Base-by-base conservation (phyloP, 92 coral and sea anemone species). In the Ricordea florida region DNA sequence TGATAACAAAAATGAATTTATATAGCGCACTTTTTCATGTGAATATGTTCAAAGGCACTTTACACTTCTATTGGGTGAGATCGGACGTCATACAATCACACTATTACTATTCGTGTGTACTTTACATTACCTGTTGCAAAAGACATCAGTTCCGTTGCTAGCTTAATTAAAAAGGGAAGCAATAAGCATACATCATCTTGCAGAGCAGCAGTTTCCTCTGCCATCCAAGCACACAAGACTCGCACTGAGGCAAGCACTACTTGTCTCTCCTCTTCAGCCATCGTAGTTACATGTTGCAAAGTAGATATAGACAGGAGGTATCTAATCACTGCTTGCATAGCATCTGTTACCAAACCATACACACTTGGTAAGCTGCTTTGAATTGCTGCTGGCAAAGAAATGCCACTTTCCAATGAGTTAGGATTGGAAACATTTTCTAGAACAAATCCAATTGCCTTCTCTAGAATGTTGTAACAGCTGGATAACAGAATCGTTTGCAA, bases 181-280 rank as follows among this genome's bases (percentile, higher is more conserved):
- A 94, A 84, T 45, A 82, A 63, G 6, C 72, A 40, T 41, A 94
- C 85, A 22, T 80, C 82, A 32, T 88, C 89, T 57, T 81, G 89
- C 8, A 94, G 85, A 13, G 97, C 96, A 5, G 81, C 58, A 2
- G 98, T 92, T 60, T 94, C 98, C 62, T 94, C 98, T 18, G 98
- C 93, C 67, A 94, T 69, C 98, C 98, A 94, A 0, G 89, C 86
- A 78, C 94, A 72, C 26, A 94, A 57, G 22, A 92, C 80, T 41
- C 96, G 79, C 7, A 88, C 89, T 26, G 97, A 88, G 6, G 97
- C 98, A 7, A 74, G 31, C 37, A 92, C 59, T 47, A 91, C 60
- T 1, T 83, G 70, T 32, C 31, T 17, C 47, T 80, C 66, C 17
- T 61, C 51, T 40, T 10, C 18, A 60, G 66, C 40, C 3, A 14